These are phyloP conservation scores for Ennomos fuscantarius DNA, from an alignment of 2,888 invertebrate species.

Conservation along the genomic window DNA sequence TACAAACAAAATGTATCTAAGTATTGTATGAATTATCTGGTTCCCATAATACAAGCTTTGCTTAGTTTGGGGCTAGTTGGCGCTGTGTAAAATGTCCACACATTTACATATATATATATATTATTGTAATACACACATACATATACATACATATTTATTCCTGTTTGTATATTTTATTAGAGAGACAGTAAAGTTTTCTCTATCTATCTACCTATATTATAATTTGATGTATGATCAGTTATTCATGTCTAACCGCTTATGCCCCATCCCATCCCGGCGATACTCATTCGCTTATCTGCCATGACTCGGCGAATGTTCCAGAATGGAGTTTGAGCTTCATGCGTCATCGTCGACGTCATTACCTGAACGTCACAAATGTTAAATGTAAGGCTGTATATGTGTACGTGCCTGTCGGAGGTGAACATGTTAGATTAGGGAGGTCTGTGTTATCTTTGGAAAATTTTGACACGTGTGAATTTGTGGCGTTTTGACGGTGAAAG, in stretches of 20 bases:
- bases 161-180: too few species aligned
- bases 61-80: too few species aligned
- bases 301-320: slow-evolving; percentile 63
- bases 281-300: slow-evolving; percentile 68
- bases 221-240: too few species aligned
- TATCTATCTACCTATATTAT: too few species aligned
- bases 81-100: too few species aligned
- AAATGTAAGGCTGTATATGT: slow-evolving; percentile 2
- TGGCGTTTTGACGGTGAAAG: not conserved
- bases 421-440: slow-evolving; percentile 13
- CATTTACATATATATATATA: too few species aligned
- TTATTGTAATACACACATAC: too few species aligned
- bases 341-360: slow-evolving; percentile 66
- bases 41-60: too few species aligned
- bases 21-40: too few species aligned
- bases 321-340: slow-evolving; percentile 62
- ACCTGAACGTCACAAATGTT: slow-evolving; percentile 48
- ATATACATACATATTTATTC: too few species aligned
- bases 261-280: slow-evolving; percentile 39
- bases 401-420: slow-evolving; percentile 12
- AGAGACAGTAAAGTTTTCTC: too few species aligned
- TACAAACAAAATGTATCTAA: too few species aligned
- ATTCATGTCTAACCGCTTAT: slow-evolving; percentile 28
- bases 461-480: slow-evolving; percentile 17
- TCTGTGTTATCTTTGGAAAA: slow-evolving; percentile 19